These are phyloP conservation scores for Xenus cinereus DNA, from an alignment of 2,113 vertebrate species.

Conservation along the genomic window DNA sequence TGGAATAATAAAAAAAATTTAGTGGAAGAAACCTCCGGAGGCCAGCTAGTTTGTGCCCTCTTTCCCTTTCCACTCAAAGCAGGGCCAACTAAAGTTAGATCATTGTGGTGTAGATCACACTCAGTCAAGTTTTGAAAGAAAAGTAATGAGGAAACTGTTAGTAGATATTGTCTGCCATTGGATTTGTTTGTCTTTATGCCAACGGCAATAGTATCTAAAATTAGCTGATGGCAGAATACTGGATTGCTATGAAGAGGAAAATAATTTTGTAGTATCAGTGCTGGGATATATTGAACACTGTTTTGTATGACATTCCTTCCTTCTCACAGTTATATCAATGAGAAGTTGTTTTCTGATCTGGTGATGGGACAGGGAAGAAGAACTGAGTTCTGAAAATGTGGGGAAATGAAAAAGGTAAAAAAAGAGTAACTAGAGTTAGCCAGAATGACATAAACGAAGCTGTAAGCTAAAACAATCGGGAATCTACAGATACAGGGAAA, in stretches of 20 bases:
- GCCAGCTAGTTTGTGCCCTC: background rate
- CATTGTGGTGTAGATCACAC: background rate
- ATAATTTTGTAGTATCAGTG: background rate
- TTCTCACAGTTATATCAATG: background rate
- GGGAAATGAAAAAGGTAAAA: background rate
- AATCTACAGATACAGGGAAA: background rate
- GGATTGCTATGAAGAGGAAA: background rate
- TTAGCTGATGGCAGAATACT: background rate
- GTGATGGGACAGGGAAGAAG: background rate
- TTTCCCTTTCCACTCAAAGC: background rate
- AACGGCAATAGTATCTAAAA: background rate
- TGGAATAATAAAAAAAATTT: background rate
- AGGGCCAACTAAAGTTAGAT: background rate
- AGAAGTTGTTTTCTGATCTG: background rate
- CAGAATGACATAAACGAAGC: background rate
- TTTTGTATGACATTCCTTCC: background rate
- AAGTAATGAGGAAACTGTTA: background rate
- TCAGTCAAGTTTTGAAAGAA: background rate
- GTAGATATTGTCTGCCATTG: background rate
- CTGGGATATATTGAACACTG: background rate
- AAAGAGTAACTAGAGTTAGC: background rate
- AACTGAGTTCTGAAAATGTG: background rate
- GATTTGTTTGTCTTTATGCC: background rate
- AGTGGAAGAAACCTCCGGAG: background rate
- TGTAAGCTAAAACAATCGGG: background rate